Conservation (phyloP, 2,113 vertebrate species). For the Lucifuga dentata region DNA sequence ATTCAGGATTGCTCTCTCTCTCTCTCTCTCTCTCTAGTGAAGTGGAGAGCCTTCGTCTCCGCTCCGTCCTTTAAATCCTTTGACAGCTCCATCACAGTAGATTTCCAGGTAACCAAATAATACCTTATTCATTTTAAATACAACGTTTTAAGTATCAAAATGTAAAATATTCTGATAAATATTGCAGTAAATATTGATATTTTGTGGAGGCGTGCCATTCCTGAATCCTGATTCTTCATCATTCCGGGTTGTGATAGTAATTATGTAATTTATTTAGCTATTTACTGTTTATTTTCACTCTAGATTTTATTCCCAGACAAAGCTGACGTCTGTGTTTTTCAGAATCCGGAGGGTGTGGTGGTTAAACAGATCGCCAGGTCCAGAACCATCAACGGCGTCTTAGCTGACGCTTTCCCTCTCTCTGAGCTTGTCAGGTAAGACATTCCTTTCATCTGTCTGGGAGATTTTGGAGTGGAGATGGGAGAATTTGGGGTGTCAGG, state of each 20-base stretch:
- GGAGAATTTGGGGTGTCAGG: too few species aligned
- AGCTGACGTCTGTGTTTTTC: constrained; percentile 4
- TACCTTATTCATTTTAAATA: neutral
- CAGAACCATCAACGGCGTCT: constrained; percentile 54
- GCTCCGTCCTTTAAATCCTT: constrained; percentile 67
- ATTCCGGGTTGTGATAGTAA: too few species aligned
- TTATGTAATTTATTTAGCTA: too few species aligned
- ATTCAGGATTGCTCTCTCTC: neutral
- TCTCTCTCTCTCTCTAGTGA: constrained; percentile 58
- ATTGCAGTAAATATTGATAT: too few species aligned
- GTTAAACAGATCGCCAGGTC: constrained; percentile 55
- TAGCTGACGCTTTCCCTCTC: constrained; percentile 53
- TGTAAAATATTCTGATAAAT: too few species aligned
- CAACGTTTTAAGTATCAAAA: too few species aligned
- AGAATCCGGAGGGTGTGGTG: constrained; percentile 79
- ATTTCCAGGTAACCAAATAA: constrained; percentile 71
- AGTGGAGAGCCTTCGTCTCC: constrained; percentile 73
- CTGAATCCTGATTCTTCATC: too few species aligned
- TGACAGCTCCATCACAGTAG: constrained; percentile 61
- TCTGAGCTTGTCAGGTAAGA: constrained; percentile 75
- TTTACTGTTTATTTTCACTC: neutral
- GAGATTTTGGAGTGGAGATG: too few species aligned
- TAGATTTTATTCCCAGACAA: accelerated
- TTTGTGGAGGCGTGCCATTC: too few species aligned
- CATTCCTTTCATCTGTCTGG: neutral